phyloP scores from a whole-genome alignment of 1,140 invertebrate species.

The Zaprionus capensis region DNA sequence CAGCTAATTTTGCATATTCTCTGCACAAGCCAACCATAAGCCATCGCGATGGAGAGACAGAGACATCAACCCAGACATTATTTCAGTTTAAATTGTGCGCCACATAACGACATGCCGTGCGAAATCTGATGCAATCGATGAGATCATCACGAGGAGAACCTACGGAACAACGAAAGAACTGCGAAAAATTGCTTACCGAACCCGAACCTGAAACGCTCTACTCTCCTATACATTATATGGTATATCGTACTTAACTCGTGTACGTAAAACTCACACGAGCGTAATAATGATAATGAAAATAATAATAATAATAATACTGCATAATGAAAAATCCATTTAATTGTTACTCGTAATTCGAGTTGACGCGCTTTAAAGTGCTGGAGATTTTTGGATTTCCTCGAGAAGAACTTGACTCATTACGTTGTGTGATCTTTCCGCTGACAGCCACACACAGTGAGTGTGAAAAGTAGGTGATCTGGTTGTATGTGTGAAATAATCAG shows the following conservation, averaged over 20 bases:
- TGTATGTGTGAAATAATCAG: neutral
- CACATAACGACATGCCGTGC: constrained; percentile 76
- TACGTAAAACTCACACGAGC: constrained; percentile 50
- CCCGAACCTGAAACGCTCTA: constrained; percentile 12
- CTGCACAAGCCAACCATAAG: constrained; percentile 14
- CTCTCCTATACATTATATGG: neutral
- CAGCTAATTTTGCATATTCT: constrained; percentile 74
- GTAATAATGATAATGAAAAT: constrained; percentile 33
- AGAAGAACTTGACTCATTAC: constrained; percentile 33
- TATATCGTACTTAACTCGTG: constrained; percentile 19
- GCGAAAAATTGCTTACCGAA: constrained; percentile 43
- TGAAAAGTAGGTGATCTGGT: neutral
- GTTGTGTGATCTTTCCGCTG: constrained; percentile 4
- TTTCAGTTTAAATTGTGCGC: constrained; percentile 62
- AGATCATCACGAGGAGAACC: constrained; percentile 67
- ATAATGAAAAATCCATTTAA: constrained; percentile 37
- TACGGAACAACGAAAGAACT: constrained; percentile 23
- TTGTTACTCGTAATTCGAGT: constrained; percentile 14
- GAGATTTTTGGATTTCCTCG: constrained; percentile 18
- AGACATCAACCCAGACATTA: constrained; percentile 45
- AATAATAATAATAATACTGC: constrained; percentile 19
- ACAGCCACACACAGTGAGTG: neutral
- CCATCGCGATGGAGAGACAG: constrained; percentile 17
- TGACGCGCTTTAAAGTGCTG: constrained; percentile 14
- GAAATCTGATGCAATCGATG: constrained; percentile 82